phyloP scores from a whole-genome alignment of 2,113 vertebrate genomes.

The Pycnonotus jocosus region DNA sequence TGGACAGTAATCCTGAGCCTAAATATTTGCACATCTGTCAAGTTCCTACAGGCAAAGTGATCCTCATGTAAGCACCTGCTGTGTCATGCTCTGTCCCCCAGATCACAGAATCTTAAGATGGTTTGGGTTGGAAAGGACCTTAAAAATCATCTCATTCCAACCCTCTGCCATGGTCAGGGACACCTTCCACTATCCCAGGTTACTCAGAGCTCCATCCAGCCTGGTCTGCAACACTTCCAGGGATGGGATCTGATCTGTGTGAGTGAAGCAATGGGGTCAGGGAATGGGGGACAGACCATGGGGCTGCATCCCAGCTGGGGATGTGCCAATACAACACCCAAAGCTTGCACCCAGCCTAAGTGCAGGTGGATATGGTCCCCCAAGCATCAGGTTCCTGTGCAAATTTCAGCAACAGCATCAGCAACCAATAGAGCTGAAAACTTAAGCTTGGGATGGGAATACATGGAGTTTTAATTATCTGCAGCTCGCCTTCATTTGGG shows the following conservation, averaged over 20 bases:
- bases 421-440: neutral
- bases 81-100: neutral
- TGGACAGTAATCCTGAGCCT: neutral
- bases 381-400: fast-evolving
- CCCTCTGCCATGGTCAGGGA: neutral
- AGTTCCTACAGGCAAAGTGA: neutral
- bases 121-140: neutral
- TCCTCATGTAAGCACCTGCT: neutral
- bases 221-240: neutral
- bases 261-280: neutral
- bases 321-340: fast-evolving
- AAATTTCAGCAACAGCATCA: neutral
- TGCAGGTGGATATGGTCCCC: neutral
- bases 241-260: neutral
- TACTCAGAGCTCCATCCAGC: neutral
- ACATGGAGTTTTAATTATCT: neutral
- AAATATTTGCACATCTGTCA: neutral
- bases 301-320: neutral
- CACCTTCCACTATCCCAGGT: neutral
- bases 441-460: neutral
- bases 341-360: neutral
- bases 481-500: neutral
- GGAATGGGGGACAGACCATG: fast-evolving
- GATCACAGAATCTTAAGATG: neutral
- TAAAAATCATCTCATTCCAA: neutral